A percentile compares a stretch with the other conserved stretches of the same genome.
phyloP scores from a whole-genome alignment of 1,140 invertebrate species.

The Ceratoteleas bidentatus region DNA sequence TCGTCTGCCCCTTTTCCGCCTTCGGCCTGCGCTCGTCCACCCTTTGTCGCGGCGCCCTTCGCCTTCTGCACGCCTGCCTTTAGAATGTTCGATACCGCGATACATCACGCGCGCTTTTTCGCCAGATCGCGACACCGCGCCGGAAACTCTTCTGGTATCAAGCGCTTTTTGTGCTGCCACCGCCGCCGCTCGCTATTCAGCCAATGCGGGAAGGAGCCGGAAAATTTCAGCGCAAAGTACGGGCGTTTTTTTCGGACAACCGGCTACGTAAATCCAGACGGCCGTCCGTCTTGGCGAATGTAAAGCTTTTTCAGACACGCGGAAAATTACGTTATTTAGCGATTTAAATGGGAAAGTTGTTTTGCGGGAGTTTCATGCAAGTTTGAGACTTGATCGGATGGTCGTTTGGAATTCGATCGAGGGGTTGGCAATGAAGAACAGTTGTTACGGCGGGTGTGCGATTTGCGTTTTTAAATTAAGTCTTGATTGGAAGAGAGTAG shows the following conservation, averaged over 20 bases:
- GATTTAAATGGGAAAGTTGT: slow-evolving; percentile 4
- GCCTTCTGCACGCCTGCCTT: slow-evolving; percentile 58
- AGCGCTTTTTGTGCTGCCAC: slow-evolving; percentile 41
- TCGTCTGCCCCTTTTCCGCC: slow-evolving; percentile 50
- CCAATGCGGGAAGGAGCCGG: slow-evolving; percentile 57
- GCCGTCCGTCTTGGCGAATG: slow-evolving; percentile 26
- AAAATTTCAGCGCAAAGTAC: slow-evolving; percentile 52
- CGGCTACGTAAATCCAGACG: slow-evolving; percentile 28
- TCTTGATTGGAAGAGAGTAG: too few species aligned
- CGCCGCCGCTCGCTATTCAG: slow-evolving; percentile 43
- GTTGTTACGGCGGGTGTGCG: background rate
- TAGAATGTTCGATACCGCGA: slow-evolving; percentile 75
- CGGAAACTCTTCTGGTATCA: slow-evolving; percentile 65
- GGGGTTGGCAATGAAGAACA: too few species aligned
- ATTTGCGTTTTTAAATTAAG: background rate
- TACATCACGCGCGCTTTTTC: slow-evolving; percentile 73
- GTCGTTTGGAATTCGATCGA: too few species aligned
- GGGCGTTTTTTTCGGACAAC: slow-evolving; percentile 41
- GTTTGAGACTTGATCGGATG: background rate
- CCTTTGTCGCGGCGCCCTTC: slow-evolving; percentile 56
- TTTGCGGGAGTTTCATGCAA: background rate
- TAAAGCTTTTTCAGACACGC: slow-evolving; percentile 28
- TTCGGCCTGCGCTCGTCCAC: slow-evolving; percentile 33
- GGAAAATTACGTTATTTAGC: slow-evolving; percentile 36
- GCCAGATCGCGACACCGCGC: slow-evolving; percentile 49